phyloP scores from a whole-genome alignment of 2,797 vertebrate species.

The Sebastes iracundus region DNA sequence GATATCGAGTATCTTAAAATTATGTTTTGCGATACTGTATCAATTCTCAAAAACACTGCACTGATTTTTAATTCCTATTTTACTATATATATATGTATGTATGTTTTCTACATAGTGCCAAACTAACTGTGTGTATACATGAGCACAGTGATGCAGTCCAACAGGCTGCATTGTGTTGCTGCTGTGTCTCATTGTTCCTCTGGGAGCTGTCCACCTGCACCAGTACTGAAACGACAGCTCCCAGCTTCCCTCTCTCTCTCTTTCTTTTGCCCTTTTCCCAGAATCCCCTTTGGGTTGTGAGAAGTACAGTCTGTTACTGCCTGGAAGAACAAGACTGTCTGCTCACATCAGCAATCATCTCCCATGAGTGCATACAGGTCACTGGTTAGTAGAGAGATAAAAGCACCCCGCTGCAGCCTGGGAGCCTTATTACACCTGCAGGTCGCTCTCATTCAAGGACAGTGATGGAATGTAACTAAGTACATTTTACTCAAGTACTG shows the following conservation, averaged over 20 bases:
- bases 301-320: neutral
- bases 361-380: slow-evolving; percentile 2
- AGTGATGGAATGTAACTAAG: no score
- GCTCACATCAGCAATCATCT: slow-evolving; percentile 5
- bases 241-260: neutral
- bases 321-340: neutral
- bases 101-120: neutral
- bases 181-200: slow-evolving; percentile 4
- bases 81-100: no score
- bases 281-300: neutral
- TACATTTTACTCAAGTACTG: no score
- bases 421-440: neutral
- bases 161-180: neutral
- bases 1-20: no score
- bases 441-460: neutral
- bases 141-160: neutral
- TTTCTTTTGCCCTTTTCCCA: neutral
- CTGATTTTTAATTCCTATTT: no score
- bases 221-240: slow-evolving; percentile 39
- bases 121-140: neutral
- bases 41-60: no score
- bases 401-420: slow-evolving; percentile 4
- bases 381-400: neutral
- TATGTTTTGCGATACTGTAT: no score
- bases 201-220: slow-evolving; percentile 43